Conservation (phyloP, 92 coral and sea anemone species). For the Epizoanthus ramosus region DNA sequence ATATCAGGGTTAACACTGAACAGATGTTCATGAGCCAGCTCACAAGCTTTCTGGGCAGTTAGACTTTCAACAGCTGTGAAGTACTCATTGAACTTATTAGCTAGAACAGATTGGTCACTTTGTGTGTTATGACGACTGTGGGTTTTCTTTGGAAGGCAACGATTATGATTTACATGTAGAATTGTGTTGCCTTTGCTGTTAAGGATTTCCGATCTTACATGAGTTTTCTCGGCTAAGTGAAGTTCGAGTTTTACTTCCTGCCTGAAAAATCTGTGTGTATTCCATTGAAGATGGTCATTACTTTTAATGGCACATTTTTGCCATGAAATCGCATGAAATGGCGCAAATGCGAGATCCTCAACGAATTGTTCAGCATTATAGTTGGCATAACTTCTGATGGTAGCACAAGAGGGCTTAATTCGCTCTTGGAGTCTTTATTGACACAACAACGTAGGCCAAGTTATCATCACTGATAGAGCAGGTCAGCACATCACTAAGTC, state of each 20-base stretch:
- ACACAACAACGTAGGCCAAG: constrained; percentile 49
- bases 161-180: constrained; percentile 5
- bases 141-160: constrained; percentile 27
- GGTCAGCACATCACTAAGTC: constrained; percentile 41
- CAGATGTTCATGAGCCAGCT: constrained; percentile 22
- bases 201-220: constrained; percentile 17
- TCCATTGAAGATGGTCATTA: background rate
- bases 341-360: constrained; percentile 50
- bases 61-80: constrained; percentile 27
- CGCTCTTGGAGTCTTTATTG: constrained; percentile 46
- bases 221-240: background rate
- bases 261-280: too few relatives aligned
- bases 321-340: constrained; percentile 47
- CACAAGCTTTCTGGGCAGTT: constrained; percentile 36
- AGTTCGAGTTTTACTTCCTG: too few relatives aligned
- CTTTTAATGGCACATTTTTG: constrained; percentile 16
- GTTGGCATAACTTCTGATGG: constrained; percentile 51
- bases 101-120: constrained; percentile 1
- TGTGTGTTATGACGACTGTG: background rate
- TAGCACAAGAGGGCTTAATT: constrained; percentile 57
- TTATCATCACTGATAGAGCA: constrained; percentile 55
- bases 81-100: constrained; percentile 25
- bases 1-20: constrained; percentile 8
- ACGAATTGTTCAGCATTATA: constrained; percentile 46
- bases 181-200: constrained; percentile 29